Evolutionary conservation across 1,140 invertebrate genomes (phyloP), one percentile per base, ranked within the genome.

Genomic region (Nylanderia fulva): DNA sequence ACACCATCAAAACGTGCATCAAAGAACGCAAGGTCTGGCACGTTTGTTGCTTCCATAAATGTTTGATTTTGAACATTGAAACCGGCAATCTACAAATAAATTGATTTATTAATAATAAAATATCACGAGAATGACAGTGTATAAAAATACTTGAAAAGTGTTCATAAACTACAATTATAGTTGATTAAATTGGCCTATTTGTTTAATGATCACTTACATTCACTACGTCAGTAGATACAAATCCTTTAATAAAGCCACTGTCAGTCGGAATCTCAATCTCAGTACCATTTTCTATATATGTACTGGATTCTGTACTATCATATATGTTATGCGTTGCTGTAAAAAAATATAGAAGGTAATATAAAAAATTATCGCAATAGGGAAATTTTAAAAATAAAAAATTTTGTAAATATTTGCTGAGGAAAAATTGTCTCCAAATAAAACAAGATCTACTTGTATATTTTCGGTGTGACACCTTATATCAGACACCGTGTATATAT

Each of bases 1-100:
- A 99, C 99, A 76, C 99, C 99, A 94, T 99, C 99, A 95, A n/a
- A 99, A 99, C 95, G n/a, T n/a, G n/a, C 99, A 99, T 80, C 98
- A 98, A 80, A 98, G 95, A 99, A 99, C 36, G 97, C 96, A 29
- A 98, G 93, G 61, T 97, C 98, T 48, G 99, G 99, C 95, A 99
- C 99, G 91, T 96, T 97, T 18, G 98, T 93, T 0, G 99, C 99
- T 95, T 99, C 99, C 21, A 98, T 99, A 95, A 99, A 99, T 15
- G 98, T 98, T 96, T 99, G 99, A 75, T 96, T 93, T 89, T 96
- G 95, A 27, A 99, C 96, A 56, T 95, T 90, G 9, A 98, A 85
- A 61, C 96, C 97, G 84, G 96, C 98, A 88, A 98, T 94, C 97
- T 98, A 91, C 24, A 94, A 91, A 42, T 1, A 74, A 15, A 24